Percentiles rank a stretch among this genome's conserved stretches.
Evolutionary conservation across 1,140 invertebrate species (phyloP).

Genomic region (Gerris buenoi): DNA sequence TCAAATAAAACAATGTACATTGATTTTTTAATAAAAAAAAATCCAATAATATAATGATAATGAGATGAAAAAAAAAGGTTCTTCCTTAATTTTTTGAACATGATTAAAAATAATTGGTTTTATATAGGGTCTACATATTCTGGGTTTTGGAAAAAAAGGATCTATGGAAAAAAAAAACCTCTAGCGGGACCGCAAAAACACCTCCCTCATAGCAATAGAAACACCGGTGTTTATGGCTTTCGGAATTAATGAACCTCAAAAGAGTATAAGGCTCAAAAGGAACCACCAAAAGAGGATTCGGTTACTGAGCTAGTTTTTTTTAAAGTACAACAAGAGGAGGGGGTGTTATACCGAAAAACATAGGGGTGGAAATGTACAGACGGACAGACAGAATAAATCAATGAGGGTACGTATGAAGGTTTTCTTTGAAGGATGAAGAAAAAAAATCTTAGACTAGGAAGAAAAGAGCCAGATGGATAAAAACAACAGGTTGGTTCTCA

Average conservation of each 20-base stretch:
- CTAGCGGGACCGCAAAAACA: too few relatives aligned
- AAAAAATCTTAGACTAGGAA: background rate
- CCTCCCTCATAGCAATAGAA: too few relatives aligned
- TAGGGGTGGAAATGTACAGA: background rate
- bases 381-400: background rate
- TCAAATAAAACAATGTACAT: too few relatives aligned
- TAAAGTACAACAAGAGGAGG: background rate
- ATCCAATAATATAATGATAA: too few relatives aligned
- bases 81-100: too few relatives aligned
- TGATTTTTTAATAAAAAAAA: too few relatives aligned
- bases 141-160: too few relatives aligned
- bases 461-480: background rate
- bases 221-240: background rate
- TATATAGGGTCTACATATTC: too few relatives aligned
- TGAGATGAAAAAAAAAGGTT: too few relatives aligned
- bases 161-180: too few relatives aligned
- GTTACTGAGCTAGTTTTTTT: too few relatives aligned
- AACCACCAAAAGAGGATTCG: background rate
- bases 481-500: background rate
- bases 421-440: background rate
- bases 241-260: background rate
- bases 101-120: too few relatives aligned
- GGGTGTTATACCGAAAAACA: background rate
- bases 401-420: background rate
- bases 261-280: background rate